A percentile compares a stretch with the other conserved stretches of the same genome.
phyloP scores from a whole-genome alignment of 2,888 invertebrate species.

The Melitaea athalia region DNA sequence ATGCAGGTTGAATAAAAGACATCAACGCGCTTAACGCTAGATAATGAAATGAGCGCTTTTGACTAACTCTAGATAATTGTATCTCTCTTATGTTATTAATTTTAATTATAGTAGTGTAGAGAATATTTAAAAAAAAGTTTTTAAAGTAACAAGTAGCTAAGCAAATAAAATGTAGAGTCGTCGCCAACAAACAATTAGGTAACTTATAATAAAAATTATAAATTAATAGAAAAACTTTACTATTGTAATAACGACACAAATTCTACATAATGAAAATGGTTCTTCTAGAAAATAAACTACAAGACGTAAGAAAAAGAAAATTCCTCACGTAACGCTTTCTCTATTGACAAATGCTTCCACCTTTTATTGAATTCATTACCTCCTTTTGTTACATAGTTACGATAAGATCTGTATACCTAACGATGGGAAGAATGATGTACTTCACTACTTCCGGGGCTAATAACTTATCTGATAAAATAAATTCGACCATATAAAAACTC shows the following conservation, averaged over 20 bases:
- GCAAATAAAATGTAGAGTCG: too few species aligned
- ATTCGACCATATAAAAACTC: too few species aligned
- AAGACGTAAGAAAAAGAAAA: constrained; percentile 42
- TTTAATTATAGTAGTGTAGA: too few species aligned
- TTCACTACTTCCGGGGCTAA: too few species aligned
- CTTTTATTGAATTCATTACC: constrained; percentile 23
- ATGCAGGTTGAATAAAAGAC: constrained; percentile 19
- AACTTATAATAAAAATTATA: too few species aligned
- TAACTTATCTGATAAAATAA: too few species aligned
- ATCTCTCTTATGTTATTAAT: background rate
- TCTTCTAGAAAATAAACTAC: background rate
- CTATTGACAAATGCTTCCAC: constrained; percentile 1
- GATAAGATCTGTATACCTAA: background rate
- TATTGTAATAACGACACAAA: background rate
- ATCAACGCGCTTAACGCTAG: constrained; percentile 25
- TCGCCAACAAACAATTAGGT: too few species aligned
- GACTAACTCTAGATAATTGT: background rate
- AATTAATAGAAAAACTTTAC: too few species aligned
- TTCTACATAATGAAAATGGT: constrained; percentile 11
- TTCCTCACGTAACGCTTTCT: constrained; percentile 55
- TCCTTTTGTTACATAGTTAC: background rate
- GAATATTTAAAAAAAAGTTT: too few species aligned
- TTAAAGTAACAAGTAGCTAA: too few species aligned
- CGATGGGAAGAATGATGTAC: background rate
- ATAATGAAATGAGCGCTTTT: background rate